Base-by-base conservation (phyloP, 2,113 vertebrate genomes). In the Psittacula cyanocephala region DNA sequence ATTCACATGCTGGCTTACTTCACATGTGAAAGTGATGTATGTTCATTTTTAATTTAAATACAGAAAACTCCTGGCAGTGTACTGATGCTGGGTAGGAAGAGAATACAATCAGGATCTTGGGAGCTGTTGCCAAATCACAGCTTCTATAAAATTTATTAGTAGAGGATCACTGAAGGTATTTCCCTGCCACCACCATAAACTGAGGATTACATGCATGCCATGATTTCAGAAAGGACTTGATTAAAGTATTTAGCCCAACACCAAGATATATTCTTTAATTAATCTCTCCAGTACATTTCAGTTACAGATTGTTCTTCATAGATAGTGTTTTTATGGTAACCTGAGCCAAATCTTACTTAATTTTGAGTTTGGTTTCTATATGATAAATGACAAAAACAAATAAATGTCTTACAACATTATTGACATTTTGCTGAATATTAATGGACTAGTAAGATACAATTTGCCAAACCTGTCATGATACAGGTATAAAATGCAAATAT, bases 31-130 rank as follows among this genome's bases (percentile, higher is more conserved):
- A 37, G 68, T 37, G 8, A 19, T 81, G 15, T 52, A 93, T 81
- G 88, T 79, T 86, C 25, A 69, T 88, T 94, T 95, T 94, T 88
- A 90, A 94, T 84, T 93, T 91, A 84, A 88, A 84, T 55, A 81
- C 10, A 64, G 55, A 91, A 85, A 39, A 6, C 31, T 81, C 43
- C 60, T 71, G 50, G 47, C 23, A 86, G 13, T 6, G 8, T 44
- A 68, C 35, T 71, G 64, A 13, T 55, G 31, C 39, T 50, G 17
- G 7, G 43, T 67, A 78, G 47, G 10, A 81, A 68, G 13, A 71
- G 4, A 81, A 63, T 55, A 31, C 3, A 60, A 31, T 52, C 39
- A 78, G 31, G 33, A 71, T 88, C 70, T 86, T 18, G 71, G 47
- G 33, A 93, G 9, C 6, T 47, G 46, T 33, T 78, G 72, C 72